phyloP scores from a whole-genome alignment of 2,888 invertebrate species.

The Alviniconcha strummeri region DNA sequence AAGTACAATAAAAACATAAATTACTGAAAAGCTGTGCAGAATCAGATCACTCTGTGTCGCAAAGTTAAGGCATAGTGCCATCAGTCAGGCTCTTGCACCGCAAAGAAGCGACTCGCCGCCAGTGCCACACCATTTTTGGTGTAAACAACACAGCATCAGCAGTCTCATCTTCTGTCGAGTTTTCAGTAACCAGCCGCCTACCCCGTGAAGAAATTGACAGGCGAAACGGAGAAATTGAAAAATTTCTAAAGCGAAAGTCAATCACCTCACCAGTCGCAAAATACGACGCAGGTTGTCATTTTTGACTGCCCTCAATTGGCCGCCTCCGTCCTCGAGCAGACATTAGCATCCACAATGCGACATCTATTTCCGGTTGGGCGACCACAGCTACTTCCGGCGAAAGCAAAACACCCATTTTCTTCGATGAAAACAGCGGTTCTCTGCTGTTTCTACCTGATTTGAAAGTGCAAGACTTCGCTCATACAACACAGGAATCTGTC shows the following conservation, averaged over 20 bases:
- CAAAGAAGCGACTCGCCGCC: conserved; percentile 10
- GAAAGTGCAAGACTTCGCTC: too few species aligned
- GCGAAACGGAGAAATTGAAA: conserved; percentile 1
- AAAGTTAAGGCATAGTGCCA: neutral
- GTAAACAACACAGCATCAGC: conserved; percentile 27
- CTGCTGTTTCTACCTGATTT: too few species aligned
- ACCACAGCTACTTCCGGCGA: conserved; percentile 25
- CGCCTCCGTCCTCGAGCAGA: conserved; percentile 32
- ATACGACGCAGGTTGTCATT: neutral
- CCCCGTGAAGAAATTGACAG: neutral
- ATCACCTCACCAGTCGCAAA: neutral
- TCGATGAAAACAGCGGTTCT: too few species aligned
- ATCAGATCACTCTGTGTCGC: neutral
- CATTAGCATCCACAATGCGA: conserved; percentile 37
- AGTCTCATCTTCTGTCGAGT: conserved; percentile 1
- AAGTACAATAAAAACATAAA: neutral
- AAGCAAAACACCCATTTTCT: neutral
- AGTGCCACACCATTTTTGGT: conserved; percentile 34
- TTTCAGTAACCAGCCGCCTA: neutral
- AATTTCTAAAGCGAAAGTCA: conserved; percentile 9
- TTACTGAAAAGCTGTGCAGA: neutral
- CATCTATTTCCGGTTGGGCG: conserved; percentile 34
- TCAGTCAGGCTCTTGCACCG: neutral
- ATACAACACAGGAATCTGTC: too few species aligned
- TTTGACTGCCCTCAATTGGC: conserved; percentile 20